Evolutionary conservation across 1,140 invertebrate species (phyloP).

Genomic region (Anoplolepis gracilipes): DNA sequence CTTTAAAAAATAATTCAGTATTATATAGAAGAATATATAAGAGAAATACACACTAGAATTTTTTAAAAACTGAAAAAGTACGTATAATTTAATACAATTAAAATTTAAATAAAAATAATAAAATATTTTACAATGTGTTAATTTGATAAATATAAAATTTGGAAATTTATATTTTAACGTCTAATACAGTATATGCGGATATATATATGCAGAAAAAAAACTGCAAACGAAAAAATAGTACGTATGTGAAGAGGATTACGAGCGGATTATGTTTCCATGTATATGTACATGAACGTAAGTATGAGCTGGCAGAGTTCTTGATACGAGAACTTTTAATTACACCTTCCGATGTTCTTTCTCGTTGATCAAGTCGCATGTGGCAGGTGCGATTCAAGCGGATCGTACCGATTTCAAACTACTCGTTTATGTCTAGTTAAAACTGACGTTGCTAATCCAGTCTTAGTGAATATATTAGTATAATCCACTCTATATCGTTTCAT

Average conservation of each 20-base stretch:
- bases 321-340: conserved; percentile 61
- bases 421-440: conserved; percentile 46
- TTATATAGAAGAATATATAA: neutral
- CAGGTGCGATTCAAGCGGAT: conserved; percentile 54
- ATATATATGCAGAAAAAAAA: neutral
- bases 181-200: neutral
- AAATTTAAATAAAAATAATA: neutral
- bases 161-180: neutral
- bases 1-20: neutral
- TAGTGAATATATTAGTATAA: conserved; percentile 46
- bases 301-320: conserved; percentile 42
- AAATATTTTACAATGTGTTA: neutral
- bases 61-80: neutral
- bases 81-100: neutral
- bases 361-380: conserved; percentile 49
- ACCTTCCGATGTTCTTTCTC: conserved; percentile 49
- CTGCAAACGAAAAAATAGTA: neutral
- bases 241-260: neutral
- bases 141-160: neutral
- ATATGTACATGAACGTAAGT: neutral
- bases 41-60: neutral
- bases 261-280: neutral
- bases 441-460: conserved; percentile 36
- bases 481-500: conserved; percentile 8
- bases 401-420: conserved; percentile 40